phyloP scores from a whole-genome alignment of 2,888 invertebrate species.

The Ectobius pallidus region DNA sequence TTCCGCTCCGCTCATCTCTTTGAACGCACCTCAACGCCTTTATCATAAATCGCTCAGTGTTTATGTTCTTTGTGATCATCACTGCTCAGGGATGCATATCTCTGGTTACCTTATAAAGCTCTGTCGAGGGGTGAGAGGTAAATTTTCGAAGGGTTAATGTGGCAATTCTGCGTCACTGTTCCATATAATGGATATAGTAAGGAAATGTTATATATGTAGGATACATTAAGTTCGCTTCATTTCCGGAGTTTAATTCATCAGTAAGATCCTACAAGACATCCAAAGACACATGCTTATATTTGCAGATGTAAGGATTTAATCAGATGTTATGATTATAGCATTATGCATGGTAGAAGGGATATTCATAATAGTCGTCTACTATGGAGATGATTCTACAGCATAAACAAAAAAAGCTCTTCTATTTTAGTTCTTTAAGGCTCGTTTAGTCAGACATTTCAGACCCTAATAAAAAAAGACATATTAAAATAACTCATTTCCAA shows the following conservation, averaged over 20 bases:
- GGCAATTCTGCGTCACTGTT: constrained; percentile 14
- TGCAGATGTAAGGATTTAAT: no score
- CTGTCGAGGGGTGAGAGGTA: background rate
- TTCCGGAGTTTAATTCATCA: constrained; percentile 9
- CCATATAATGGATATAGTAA: background rate
- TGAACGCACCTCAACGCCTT: constrained; percentile 23
- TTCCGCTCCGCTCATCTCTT: constrained; percentile 7
- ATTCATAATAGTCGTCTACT: no score
- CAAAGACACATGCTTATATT: no score
- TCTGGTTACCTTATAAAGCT: background rate
- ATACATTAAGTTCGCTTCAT: constrained; percentile 1
- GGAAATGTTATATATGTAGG: background rate
- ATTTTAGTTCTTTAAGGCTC: no score
- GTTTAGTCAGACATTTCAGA: no score
- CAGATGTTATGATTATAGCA: no score
- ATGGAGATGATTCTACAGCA: no score
- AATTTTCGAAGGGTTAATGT: constrained; percentile 14
- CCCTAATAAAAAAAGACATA: no score
- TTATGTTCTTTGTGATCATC: constrained; percentile 15
- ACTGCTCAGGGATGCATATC: constrained; percentile 12
- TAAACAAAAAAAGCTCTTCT: no score
- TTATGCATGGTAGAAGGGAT: no score
- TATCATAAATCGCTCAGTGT: constrained; percentile 18
- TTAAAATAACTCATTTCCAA: no score
- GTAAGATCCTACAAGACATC: no score